Evolutionary conservation across 1,140 invertebrate genomes (phyloP).

Genomic region (Diachasma alloeum): DNA sequence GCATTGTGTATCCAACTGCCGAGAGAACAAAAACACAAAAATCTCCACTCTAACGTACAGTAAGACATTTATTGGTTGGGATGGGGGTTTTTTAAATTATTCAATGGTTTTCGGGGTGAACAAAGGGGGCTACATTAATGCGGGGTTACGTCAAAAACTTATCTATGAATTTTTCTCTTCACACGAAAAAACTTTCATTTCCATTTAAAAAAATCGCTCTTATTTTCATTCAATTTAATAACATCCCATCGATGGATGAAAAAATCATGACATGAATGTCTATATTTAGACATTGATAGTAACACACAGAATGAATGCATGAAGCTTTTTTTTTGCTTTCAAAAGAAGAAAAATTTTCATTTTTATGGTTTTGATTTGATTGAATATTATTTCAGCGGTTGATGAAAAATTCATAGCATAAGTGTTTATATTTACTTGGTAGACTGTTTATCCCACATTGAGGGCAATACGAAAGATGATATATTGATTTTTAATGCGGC

Average conservation of each 20-base stretch:
- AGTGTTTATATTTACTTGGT: not conserved
- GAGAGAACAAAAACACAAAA: slow-evolving; percentile 72
- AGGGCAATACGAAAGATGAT: not conserved
- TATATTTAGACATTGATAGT: too few relatives aligned
- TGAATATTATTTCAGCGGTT: too few relatives aligned
- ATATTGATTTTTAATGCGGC: not conserved
- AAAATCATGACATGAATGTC: too few relatives aligned
- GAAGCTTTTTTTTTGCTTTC: too few relatives aligned
- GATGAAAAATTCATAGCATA: not conserved
- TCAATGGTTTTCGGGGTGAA: not conserved
- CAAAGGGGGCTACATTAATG: slow-evolving; percentile 13
- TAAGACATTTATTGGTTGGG: slow-evolving; percentile 44
- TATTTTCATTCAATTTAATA: not conserved
- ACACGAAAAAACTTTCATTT: not conserved
- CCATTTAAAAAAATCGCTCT: not conserved
- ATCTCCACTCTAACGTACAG: slow-evolving; percentile 65
- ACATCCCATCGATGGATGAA: too few relatives aligned
- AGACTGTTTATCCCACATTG: not conserved
- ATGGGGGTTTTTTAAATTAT: slow-evolving; percentile 5
- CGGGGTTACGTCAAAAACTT: slow-evolving; percentile 11
- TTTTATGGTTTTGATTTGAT: too few relatives aligned
- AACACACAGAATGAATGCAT: too few relatives aligned
- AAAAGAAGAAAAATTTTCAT: too few relatives aligned
- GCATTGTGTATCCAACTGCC: slow-evolving; percentile 95
- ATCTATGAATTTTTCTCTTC: not conserved